Base-by-base conservation (phyloP, 2,113 vertebrate genomes). In the Mesocricetus auratus region DNA sequence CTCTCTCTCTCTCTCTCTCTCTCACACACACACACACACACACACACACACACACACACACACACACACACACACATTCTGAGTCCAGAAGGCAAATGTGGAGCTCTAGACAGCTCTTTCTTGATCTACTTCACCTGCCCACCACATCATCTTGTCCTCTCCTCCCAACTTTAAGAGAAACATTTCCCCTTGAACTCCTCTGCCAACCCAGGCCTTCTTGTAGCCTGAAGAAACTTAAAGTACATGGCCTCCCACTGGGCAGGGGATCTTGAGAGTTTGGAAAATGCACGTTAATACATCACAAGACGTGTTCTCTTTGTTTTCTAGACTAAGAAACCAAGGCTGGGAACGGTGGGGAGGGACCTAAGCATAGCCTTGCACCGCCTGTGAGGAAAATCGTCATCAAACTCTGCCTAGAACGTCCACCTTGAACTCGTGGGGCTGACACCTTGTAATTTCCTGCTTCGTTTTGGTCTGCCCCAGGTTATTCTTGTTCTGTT, bases 401-500 rank as follows among this genome's bases (percentile, higher is more conserved):
- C 75, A 21, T 62, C 60, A 64, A 82, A 68, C 21, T 47, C 75
- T 29, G 81, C 92, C 93, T 89, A 92, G 78, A 93, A 83, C 92
- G 64, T 83, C 77, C 56, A 73, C 92, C 91, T 93, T 93, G 83
- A 96, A 92, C 90, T 90, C 78, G 75, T 56, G 45, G 60, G 58
- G 60, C 75, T 92, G 88, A 95, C 86, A 96, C 85, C 21, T 0
- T 90, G 10, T 93, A 93, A 96, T 96, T 97, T 94, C 62, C 64
- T 86, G 39, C 77, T 87, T 92, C 71, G 0, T 89, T 94, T 95
- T 12, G 17, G 71, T 21, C 90, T 94, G 87, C 69, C 39, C 42
- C 85, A 45, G 77, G 95, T 96, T 94, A 82, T 94, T 97, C 95
- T 94, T 86, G 92, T 47, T 95, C 90, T 82, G 58, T 91, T 94